Evolutionary conservation across 2,888 invertebrate species (phyloP).

Genomic region (Netelia fuscicornis): DNA sequence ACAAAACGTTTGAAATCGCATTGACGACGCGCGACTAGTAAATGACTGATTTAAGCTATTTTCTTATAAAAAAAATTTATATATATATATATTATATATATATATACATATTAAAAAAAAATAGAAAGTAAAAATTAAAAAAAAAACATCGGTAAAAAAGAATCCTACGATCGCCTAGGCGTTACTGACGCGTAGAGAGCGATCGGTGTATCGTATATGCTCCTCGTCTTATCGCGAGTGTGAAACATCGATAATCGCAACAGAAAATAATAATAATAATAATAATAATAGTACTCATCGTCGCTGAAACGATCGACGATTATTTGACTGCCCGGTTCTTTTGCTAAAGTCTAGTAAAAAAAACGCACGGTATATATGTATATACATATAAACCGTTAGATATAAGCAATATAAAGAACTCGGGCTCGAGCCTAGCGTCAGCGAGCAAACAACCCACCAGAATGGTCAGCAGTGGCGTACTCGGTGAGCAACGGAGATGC

Average conservation of each 20-base stretch:
- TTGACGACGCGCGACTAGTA: constrained; percentile 81
- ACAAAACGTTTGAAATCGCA: constrained; percentile 58
- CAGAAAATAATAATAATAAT: constrained; percentile 58
- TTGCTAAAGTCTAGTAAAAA: constrained; percentile 49
- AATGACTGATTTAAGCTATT: constrained; percentile 83
- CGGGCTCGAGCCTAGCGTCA: constrained; percentile 87
- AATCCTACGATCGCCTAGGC: constrained; percentile 56
- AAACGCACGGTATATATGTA: constrained; percentile 27
- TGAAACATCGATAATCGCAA: constrained; percentile 51
- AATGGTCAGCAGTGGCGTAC: constrained; percentile 95
- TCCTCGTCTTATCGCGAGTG: background rate
- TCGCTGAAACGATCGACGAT: constrained; percentile 37
- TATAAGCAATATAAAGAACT: constrained; percentile 72
- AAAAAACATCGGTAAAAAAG: background rate
- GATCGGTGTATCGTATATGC: constrained; percentile 3
- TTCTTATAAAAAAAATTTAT: constrained; percentile 55
- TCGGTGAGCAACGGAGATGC: constrained; percentile 93
- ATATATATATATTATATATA: background rate
- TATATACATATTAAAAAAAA: constrained; percentile 27
- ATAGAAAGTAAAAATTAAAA: background rate
- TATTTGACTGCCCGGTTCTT: constrained; percentile 61
- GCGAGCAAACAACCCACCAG: constrained; percentile 97
- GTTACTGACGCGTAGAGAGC: constrained; percentile 39
- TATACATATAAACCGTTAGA: constrained; percentile 46
- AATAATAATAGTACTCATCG: constrained; percentile 47